Conservation (phyloP, 2,888 invertebrate species). For the Rhagonycha lutea region DNA sequence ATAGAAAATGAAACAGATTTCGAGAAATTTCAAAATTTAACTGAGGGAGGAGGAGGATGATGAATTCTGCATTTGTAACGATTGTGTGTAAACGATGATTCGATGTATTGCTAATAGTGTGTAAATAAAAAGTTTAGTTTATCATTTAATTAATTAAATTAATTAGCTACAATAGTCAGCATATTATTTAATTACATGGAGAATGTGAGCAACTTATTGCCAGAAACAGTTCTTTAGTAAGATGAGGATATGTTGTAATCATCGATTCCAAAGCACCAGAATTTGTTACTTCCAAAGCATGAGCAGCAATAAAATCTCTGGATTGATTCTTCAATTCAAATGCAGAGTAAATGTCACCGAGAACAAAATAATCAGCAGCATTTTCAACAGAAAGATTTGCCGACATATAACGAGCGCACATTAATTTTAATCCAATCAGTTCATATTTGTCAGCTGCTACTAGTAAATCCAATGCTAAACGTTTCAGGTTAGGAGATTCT, state of each 20-base stretch:
- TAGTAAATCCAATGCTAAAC: neutral
- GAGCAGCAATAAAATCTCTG: neutral
- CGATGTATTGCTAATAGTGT: too few species aligned
- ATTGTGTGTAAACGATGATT: too few species aligned
- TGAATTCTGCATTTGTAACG: too few species aligned
- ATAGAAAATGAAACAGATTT: too few species aligned
- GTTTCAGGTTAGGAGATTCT: neutral
- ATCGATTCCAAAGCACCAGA: neutral
- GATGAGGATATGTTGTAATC: neutral
- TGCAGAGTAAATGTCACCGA: neutral
- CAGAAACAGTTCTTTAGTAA: neutral
- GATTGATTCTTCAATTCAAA: neutral
- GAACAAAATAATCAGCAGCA: neutral
- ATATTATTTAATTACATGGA: neutral
- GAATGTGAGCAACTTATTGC: neutral
- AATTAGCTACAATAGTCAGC: too few species aligned
- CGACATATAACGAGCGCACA: neutral
- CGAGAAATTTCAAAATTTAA: too few species aligned
- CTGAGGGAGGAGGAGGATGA: too few species aligned
- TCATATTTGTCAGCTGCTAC: neutral
- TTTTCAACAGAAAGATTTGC: neutral
- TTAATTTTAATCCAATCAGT: neutral
- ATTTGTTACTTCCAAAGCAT: neutral
- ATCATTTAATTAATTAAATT: too few species aligned
- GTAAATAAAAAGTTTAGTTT: too few species aligned